Evolutionary conservation across 2,797 vertebrate species (phyloP), one percentile per base, ranked within the genome.

Genomic region (Acanthurus tractus): DNA sequence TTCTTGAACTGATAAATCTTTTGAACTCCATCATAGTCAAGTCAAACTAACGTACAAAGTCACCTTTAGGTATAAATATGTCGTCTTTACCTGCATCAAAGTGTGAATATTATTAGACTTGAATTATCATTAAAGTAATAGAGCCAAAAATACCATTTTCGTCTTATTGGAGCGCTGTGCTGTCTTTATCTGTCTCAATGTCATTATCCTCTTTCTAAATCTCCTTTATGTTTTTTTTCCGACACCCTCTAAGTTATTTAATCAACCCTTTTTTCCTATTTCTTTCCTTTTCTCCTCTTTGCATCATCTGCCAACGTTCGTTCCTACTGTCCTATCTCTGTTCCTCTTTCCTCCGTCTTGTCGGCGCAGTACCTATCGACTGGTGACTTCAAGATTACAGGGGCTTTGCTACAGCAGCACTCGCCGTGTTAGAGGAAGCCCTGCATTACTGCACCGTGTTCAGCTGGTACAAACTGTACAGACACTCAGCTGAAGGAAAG

Each of bases 351-450:
- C 53, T 68, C 59, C 46, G 8, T 69, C 25, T 46, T 17, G 49
- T 52, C n/a, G 2, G 64, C 45, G 42, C 56, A 22, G 38, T n/a
- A 46, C 46, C 23, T 63, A 61, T 83, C 48, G 8, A 55, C 69
- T 22, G 8, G 57, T 71, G 70, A 69, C 46, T 75, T 10, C 23
- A 53, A 73, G 69, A 78, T 83, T 63, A 82, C 74, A n/a, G 29
- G 74, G 83, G 72, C 81, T 91, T 79, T 78, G 62, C 77, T 75
- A 57, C 54, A n/a, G 77, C 54, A 61, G 53, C 36, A 5, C 50
- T 59, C 10, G 75, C 66, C 48, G 68, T 82, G 74, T 85, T 76
- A 74, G 63, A 18, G 45, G 70, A 80, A 77, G 58, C 73, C 20
- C 58, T 70, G 75, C 69, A 76, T 81, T 74, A 78, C 56, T 59